Evolutionary conservation across 2,113 vertebrate genomes (phyloP).

Genomic region (Uria aalge): DNA sequence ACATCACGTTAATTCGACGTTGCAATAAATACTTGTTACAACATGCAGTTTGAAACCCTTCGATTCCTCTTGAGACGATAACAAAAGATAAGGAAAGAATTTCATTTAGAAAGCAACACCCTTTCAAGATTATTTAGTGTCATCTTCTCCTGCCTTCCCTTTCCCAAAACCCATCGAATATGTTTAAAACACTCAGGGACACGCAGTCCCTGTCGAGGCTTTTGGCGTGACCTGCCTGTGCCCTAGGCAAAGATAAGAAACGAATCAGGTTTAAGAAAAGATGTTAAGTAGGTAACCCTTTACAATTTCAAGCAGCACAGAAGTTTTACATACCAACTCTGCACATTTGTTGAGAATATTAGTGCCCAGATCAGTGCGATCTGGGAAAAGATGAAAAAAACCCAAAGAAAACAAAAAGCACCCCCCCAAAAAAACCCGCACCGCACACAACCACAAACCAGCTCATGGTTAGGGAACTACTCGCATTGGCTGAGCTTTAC

Average conservation of each 20-base stretch:
- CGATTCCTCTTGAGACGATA: neutral
- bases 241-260: neutral
- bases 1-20: too few species aligned
- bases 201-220: neutral
- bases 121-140: neutral
- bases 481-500: neutral
- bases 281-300: neutral
- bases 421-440: rapidly evolving
- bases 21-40: neutral
- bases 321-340: neutral
- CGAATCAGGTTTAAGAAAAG: neutral
- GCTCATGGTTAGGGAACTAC: rapidly evolving
- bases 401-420: neutral
- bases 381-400: too few species aligned
- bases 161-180: neutral
- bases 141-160: neutral
- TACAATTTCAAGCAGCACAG: too few species aligned
- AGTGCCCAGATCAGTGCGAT: neutral
- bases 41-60: neutral
- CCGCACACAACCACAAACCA: too few species aligned
- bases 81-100: neutral
- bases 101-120: neutral
- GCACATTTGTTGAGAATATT: too few species aligned
- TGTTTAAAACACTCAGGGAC: too few species aligned
- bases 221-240: neutral